phyloP scores from a whole-genome alignment of 2,797 vertebrate genomes.

The Anniella stebbinsi region DNA sequence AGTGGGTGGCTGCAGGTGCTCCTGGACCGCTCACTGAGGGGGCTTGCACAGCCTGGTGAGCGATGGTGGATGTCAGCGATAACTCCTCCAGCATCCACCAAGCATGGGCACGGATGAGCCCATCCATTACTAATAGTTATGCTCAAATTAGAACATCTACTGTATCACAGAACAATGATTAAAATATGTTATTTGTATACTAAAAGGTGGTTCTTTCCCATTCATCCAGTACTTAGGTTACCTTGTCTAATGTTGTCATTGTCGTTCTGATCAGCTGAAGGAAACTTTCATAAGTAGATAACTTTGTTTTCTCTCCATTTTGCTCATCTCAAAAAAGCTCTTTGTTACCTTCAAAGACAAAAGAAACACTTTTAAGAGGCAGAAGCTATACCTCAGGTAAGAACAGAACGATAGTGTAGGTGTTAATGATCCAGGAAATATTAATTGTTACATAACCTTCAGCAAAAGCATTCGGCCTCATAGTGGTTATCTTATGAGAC shows the following conservation, averaged over 20 bases:
- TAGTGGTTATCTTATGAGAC: neutral
- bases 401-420: constrained; percentile 10
- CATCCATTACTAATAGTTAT: too few species aligned
- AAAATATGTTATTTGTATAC: neutral
- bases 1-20: too few species aligned
- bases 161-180: neutral
- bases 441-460: constrained; percentile 20
- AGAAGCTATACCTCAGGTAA: constrained; percentile 14
- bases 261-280: neutral
- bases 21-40: too few species aligned
- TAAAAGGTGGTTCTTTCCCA: neutral
- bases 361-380: neutral
- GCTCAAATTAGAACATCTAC: neutral
- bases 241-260: neutral
- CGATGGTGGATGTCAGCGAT: too few species aligned
- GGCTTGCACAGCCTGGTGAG: too few species aligned
- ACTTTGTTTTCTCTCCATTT: neutral
- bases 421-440: constrained; percentile 17
- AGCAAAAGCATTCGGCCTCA: neutral
- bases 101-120: too few species aligned
- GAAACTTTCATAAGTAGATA: neutral
- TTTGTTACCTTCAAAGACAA: neutral
- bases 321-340: neutral
- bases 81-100: too few species aligned
- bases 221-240: neutral